phyloP scores from a whole-genome alignment of 1,140 invertebrate species.

The Drosophila albomicans region DNA sequence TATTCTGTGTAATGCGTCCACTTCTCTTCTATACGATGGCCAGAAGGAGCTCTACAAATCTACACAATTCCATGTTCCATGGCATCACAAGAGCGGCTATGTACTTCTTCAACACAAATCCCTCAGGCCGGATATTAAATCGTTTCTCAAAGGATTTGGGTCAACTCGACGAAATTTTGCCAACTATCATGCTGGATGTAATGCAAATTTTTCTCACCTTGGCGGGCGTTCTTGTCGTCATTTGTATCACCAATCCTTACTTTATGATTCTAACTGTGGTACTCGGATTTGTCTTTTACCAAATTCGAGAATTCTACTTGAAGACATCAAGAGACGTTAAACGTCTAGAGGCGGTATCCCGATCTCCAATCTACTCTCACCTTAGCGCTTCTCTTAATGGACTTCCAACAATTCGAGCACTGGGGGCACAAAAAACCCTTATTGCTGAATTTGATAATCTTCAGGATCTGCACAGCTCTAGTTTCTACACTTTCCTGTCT shows the following conservation, averaged over 20 bases:
- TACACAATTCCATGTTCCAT: constrained; percentile 68
- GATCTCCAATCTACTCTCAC: constrained; percentile 92
- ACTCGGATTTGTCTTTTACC: constrained; percentile 90
- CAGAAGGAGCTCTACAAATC: constrained; percentile 53
- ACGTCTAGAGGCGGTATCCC: constrained; percentile 90
- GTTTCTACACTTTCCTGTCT: constrained; percentile 91
- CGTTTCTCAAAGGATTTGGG: constrained; percentile 92
- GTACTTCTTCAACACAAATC: constrained; percentile 92
- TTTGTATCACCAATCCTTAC: constrained; percentile 91
- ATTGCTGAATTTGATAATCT: constrained; percentile 88
- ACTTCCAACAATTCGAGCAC: constrained; percentile 90
- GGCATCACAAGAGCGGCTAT: constrained; percentile 87
- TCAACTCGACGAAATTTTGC: constrained; percentile 94
- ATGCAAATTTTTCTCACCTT: constrained; percentile 89
- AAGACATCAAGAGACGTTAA: constrained; percentile 94
- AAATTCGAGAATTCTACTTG: constrained; percentile 91
- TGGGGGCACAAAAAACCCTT: constrained; percentile 87
- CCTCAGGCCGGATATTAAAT: constrained; percentile 90
- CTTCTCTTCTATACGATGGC: constrained; percentile 65
- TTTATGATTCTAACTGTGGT: constrained; percentile 90
- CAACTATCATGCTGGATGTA: constrained; percentile 91
- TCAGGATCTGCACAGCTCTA: constrained; percentile 89
- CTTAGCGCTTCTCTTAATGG: constrained; percentile 90
- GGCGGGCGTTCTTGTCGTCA: constrained; percentile 88
- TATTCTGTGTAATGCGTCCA: constrained; percentile 56